phyloP scores from a whole-genome alignment of 2,888 invertebrate genomes.

The Ectemnius cavifrons region DNA sequence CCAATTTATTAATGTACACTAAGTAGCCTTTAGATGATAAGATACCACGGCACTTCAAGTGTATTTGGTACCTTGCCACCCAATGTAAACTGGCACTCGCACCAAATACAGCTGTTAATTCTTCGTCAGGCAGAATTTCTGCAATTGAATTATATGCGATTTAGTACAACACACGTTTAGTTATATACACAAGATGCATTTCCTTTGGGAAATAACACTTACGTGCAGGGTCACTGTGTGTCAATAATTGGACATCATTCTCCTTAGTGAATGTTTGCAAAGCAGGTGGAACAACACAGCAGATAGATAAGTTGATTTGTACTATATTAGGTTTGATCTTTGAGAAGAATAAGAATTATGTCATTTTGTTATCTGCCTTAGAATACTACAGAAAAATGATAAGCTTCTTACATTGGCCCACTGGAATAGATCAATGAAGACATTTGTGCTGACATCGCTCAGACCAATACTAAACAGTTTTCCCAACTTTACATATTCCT shows the following conservation, averaged over 20 bases:
- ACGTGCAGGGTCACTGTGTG: slow-evolving; percentile 97
- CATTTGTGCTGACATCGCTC: slow-evolving; percentile 92
- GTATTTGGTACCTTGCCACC: slow-evolving; percentile 92
- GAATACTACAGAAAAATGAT: background rate
- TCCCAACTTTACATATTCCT: slow-evolving; percentile 83
- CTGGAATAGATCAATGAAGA: slow-evolving; percentile 87
- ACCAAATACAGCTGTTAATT: slow-evolving; percentile 81
- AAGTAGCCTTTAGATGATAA: slow-evolving; percentile 94
- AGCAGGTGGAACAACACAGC: slow-evolving; percentile 95
- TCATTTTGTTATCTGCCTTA: background rate
- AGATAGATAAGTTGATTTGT: slow-evolving; percentile 94
- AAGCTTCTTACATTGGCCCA: slow-evolving; percentile 82
- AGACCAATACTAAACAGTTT: slow-evolving; percentile 86
- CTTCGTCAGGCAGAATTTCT: slow-evolving; percentile 81
- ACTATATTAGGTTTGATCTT: slow-evolving; percentile 91
- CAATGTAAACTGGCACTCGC: slow-evolving; percentile 80
- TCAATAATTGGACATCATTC: slow-evolving; percentile 94
- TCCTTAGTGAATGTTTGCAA: slow-evolving; percentile 93
- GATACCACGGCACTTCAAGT: slow-evolving; percentile 94
- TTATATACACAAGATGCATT: slow-evolving; percentile 5
- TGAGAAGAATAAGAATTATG: slow-evolving; percentile 43
- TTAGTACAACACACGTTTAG: background rate
- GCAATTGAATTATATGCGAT: slow-evolving; percentile 61
- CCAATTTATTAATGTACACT: slow-evolving; percentile 75
- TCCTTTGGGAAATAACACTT: slow-evolving; percentile 63